Evolutionary conservation across 2,797 vertebrate genomes (phyloP).

Genomic region (Natrix natrix): DNA sequence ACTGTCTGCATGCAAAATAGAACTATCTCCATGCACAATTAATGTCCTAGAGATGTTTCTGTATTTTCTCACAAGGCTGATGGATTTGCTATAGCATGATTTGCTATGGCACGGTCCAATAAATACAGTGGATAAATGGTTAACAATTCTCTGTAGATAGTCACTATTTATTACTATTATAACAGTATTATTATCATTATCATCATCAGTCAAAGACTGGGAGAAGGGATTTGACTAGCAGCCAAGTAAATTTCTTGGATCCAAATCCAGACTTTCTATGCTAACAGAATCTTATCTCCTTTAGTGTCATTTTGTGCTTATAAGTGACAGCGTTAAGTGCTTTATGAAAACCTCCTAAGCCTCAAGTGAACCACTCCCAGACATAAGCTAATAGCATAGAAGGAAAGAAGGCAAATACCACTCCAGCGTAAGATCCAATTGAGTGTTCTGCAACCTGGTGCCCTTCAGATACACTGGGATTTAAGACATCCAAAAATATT

Average conservation of each 20-base stretch:
- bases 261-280: conserved; percentile 12
- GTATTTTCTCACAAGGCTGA: conserved; percentile 47
- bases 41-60: conserved; percentile 48
- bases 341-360: conserved; percentile 9
- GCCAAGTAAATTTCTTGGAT: conserved; percentile 32
- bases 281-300: conserved; percentile 13
- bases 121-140: conserved; percentile 52
- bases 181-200: conserved; percentile 34
- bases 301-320: conserved; percentile 1
- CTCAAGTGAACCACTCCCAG: not conserved
- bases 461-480: not conserved
- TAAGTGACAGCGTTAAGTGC: conserved; percentile 7
- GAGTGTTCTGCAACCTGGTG: not conserved
- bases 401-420: accelerated
- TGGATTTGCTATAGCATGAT: conserved; percentile 42
- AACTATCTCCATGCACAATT: conserved; percentile 47
- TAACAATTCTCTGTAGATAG: conserved; percentile 54
- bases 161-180: conserved; percentile 50
- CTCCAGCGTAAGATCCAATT: not conserved
- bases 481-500: not conserved
- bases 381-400: not conserved
- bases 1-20: not conserved
- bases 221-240: conserved; percentile 42
- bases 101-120: conserved; percentile 43
- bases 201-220: conserved; percentile 48